Evolutionary conservation across 2,888 invertebrate species (phyloP), one percentile per base, ranked within the genome.

Genomic region (Phytoseiulus persimilis): DNA sequence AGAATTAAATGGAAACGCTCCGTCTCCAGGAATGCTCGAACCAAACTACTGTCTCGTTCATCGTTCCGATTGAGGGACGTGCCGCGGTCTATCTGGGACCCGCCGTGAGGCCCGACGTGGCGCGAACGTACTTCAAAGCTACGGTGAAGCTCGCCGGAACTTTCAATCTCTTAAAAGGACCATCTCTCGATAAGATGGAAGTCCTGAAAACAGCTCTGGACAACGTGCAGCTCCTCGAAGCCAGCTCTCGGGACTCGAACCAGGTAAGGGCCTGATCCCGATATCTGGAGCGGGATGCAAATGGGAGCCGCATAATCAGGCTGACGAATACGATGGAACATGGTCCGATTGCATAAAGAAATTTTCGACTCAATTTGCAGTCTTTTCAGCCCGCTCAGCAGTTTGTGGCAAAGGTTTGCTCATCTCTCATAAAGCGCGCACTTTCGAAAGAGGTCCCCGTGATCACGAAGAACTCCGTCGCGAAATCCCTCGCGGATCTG

Each of bases 121-220:
- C 87, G 9, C 87, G 87, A 3, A 87, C 87, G 39, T 87, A 87
- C 87, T 87, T 87, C 87, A 87, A 87, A 45, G 87, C 87, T n/a
- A 87, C 87, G 1, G 87, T 87, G 28, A 87, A 87, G 87, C 33
- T 87, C 11, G 87, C 87, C n/a, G 87, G 87, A 14, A 87, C 87
- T 11, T 87, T 87, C 87, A 87, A 87, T 18, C 33, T 87, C 28
- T 11, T 87, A 33, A 87, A 87, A 45, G 87, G 87, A 31, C 87
- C 87, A 32, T 87, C 87, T 11, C 87, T 87, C 32, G 87, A 87
- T n/a, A 87, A 87, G 23, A 87, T 87, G 0, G 87, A 87, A 45
- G 87, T 87, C 23, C 28, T 45, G 0, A 87, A 87, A 45, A 87
- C 87, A 45, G 87, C 87, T 18, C 87, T 87, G n/a, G 87, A 87